These are phyloP conservation scores for Drosophila yooni DNA, from an alignment of 2,888 invertebrate genomes.

Conservation along the genomic window DNA sequence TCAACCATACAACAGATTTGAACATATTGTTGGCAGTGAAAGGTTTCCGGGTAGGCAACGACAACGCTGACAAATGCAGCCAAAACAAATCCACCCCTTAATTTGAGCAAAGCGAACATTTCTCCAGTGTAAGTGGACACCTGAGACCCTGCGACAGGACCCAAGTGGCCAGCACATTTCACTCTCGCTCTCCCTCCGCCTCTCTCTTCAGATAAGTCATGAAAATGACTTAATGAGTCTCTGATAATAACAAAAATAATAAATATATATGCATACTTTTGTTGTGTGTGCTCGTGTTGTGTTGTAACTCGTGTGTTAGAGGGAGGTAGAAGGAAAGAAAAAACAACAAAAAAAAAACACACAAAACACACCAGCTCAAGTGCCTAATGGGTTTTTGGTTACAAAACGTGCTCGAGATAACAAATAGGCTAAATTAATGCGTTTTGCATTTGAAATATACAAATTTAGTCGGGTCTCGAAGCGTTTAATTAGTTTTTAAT, in stretches of 20 bases:
- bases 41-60: conserved; percentile 29
- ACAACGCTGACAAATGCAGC: conserved; percentile 72
- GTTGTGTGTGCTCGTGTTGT: not conserved
- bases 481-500: conserved; percentile 78
- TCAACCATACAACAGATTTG: conserved; percentile 43
- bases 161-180: conserved; percentile 55
- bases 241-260: conserved; percentile 58
- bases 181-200: conserved; percentile 3
- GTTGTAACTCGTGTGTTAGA: not conserved
- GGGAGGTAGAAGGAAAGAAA: conserved; percentile 1
- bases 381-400: conserved; percentile 78
- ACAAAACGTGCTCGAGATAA: conserved; percentile 73
- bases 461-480: conserved; percentile 43
- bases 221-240: conserved; percentile 77
- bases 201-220: conserved; percentile 60
- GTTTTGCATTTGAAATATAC: conserved; percentile 58
- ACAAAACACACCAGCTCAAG: conserved; percentile 54
- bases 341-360: not conserved
- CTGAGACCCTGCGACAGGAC: conserved; percentile 60
- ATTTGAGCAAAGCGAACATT: conserved; percentile 30
- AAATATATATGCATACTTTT: conserved; percentile 16
- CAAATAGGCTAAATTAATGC: conserved; percentile 72
- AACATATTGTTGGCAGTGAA: conserved; percentile 52
- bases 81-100: conserved; percentile 82
- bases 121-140: conserved; percentile 66